Evolutionary conservation across 2,888 invertebrate genomes (phyloP).

Genomic region (Euplexia lucipara): DNA sequence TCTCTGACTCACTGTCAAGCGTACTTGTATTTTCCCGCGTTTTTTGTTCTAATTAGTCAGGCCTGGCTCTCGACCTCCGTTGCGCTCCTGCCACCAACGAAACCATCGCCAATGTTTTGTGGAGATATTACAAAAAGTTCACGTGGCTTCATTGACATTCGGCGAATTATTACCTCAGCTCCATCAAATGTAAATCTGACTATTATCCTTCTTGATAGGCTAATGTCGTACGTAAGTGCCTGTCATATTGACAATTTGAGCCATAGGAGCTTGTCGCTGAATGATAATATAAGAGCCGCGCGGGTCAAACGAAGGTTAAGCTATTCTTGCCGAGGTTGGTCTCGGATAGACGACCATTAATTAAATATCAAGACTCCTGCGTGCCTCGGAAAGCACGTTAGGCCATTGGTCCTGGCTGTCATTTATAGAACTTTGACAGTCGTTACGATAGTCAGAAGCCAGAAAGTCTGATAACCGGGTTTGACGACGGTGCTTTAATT

Average conservation of each 20-base stretch:
- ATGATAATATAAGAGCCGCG: no score
- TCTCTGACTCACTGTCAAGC: conserved; percentile 90
- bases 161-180: conserved; percentile 37
- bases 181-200: conserved; percentile 31
- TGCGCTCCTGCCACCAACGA: conserved; percentile 67
- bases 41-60: conserved; percentile 91
- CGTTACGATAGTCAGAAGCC: no score
- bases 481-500: no score
- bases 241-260: background rate
- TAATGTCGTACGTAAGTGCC: background rate
- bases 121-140: conserved; percentile 61
- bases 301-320: no score
- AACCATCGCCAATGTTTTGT: conserved; percentile 71
- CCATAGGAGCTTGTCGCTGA: background rate
- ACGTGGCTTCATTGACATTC: conserved; percentile 48
- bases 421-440: no score
- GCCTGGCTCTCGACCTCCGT: conserved; percentile 83
- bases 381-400: no score
- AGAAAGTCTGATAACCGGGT: no score
- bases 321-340: no score
- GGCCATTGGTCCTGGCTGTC: no score
- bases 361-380: no score
- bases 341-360: no score
- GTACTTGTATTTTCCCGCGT: conserved; percentile 90
- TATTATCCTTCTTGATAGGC: conserved; percentile 10